phyloP scores from a whole-genome alignment of 2,888 invertebrate species.

The Andricus quercusramuli region DNA sequence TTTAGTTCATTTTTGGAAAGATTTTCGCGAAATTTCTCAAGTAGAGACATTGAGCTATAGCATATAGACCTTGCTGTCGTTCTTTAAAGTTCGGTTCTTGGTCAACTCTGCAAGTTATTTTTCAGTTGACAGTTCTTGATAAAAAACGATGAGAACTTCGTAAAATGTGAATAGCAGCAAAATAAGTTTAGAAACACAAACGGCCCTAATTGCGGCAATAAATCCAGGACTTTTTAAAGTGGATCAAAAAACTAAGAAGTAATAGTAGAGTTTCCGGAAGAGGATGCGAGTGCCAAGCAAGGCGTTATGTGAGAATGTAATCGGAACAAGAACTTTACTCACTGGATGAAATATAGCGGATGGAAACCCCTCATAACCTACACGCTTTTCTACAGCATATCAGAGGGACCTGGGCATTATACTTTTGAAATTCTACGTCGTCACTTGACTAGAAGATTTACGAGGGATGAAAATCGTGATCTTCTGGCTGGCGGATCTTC shows the following conservation, averaged over 20 bases:
- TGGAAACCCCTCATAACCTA: slow-evolving; percentile 24
- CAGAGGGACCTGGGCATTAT: slow-evolving; percentile 10
- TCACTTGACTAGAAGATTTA: slow-evolving; percentile 26
- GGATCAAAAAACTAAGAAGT: not conserved
- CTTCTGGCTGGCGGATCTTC: not conserved
- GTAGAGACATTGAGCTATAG: too few species aligned
- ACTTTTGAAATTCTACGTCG: slow-evolving; percentile 30
- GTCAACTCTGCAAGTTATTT: too few species aligned
- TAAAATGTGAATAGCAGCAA: not conserved
- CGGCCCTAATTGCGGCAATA: not conserved
- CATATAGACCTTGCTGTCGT: too few species aligned
- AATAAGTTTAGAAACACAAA: not conserved
- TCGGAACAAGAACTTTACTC: slow-evolving; percentile 1
- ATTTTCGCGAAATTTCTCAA: too few species aligned
- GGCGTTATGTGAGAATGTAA: slow-evolving; percentile 26
- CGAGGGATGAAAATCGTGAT: slow-evolving; percentile 32
- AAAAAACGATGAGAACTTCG: not conserved
- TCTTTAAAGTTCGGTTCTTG: too few species aligned
- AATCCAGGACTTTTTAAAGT: not conserved
- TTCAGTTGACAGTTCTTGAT: not conserved
- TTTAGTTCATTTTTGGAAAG: too few species aligned
- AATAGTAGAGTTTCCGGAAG: not conserved
- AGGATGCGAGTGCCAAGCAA: not conserved
- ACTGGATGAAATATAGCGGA: slow-evolving; percentile 10
- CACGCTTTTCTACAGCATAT: slow-evolving; percentile 21